Conservation (phyloP, 2,797 vertebrate species). For the Ammospiza maritima region DNA sequence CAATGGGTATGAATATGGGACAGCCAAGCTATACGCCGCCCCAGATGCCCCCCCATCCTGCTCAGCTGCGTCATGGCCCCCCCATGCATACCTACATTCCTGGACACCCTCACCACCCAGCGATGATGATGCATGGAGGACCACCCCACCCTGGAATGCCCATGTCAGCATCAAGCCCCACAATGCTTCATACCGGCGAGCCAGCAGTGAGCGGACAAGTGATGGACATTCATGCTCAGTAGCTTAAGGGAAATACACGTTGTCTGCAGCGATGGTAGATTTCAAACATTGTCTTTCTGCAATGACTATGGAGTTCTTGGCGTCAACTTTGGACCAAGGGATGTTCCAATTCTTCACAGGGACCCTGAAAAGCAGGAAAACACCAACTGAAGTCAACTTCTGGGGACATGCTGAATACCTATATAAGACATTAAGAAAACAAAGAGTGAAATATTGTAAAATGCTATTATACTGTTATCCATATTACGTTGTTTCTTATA, state of each 20-base stretch:
- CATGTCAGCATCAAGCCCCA: constrained; percentile 88
- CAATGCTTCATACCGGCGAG: constrained; percentile 84
- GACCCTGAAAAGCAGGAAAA: constrained; percentile 89
- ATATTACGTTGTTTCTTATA: constrained; percentile 99
- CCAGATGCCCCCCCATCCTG: constrained; percentile 87
- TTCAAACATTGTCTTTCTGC: constrained; percentile 85
- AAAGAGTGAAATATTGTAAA: constrained; percentile 99
- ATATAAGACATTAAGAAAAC: constrained; percentile 96
- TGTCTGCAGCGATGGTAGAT: constrained; percentile 81
- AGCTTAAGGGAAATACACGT: constrained; percentile 85
- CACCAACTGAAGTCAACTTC: constrained; percentile 88
- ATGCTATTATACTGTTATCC: constrained; percentile 99
- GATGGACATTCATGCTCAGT: constrained; percentile 89
- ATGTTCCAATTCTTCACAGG: constrained; percentile 88
- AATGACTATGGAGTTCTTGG: constrained; percentile 87
- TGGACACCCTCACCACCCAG: constrained; percentile 89
- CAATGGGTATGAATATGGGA: constrained; percentile 88
- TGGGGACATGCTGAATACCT: constrained; percentile 95
- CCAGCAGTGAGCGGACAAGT: constrained; percentile 87
- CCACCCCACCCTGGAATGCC: constrained; percentile 89
- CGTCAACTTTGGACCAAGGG: constrained; percentile 87
- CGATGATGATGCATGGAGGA: constrained; percentile 90
- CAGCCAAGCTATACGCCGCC: constrained; percentile 85
- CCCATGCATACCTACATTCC: constrained; percentile 90
- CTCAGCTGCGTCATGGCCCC: constrained; percentile 87